Conservation (phyloP, 2,888 invertebrate species). For the Saturnia pavonia region DNA sequence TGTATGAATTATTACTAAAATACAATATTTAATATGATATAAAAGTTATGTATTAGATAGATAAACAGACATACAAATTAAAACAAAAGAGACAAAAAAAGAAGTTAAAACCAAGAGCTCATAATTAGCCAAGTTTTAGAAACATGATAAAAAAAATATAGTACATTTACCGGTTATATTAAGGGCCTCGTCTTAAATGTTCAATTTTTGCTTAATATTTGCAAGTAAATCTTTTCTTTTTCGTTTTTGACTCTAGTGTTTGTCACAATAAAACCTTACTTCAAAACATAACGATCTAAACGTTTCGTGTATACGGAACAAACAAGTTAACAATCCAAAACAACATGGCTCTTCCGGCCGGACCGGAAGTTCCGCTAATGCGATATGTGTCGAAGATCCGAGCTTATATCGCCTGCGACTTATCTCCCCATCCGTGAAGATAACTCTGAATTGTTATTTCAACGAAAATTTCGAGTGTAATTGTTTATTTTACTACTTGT, state of each 20-base stretch:
- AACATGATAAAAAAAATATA: not conserved
- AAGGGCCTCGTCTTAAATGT: not conserved
- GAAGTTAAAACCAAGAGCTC: too few species aligned
- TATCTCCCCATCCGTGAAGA: slow-evolving; percentile 30
- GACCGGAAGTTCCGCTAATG: slow-evolving; percentile 61
- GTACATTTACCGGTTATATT: not conserved
- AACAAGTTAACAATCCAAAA: slow-evolving; percentile 19
- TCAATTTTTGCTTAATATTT: not conserved
- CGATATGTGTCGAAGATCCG: slow-evolving; percentile 48
- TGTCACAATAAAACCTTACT: not conserved
- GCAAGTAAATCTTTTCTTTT: not conserved
- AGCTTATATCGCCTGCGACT: slow-evolving; percentile 52
- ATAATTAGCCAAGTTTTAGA: too few species aligned
- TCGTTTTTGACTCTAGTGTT: not conserved
- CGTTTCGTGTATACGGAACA: slow-evolving; percentile 8
- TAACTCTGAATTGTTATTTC: slow-evolving; percentile 1
- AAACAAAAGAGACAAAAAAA: too few species aligned
- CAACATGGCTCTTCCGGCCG: slow-evolving; percentile 58
- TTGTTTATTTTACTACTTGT: not conserved
- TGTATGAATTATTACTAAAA: too few species aligned
- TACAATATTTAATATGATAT: too few species aligned
- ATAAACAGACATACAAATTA: too few species aligned
- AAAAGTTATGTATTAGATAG: too few species aligned
- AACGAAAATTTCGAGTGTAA: slow-evolving; percentile 1
- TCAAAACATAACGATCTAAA: not conserved